Evolutionary conservation across 2,113 vertebrate genomes (phyloP), one percentile per base, ranked within the genome.

Genomic region (Microcebus lehilahytsara): DNA sequence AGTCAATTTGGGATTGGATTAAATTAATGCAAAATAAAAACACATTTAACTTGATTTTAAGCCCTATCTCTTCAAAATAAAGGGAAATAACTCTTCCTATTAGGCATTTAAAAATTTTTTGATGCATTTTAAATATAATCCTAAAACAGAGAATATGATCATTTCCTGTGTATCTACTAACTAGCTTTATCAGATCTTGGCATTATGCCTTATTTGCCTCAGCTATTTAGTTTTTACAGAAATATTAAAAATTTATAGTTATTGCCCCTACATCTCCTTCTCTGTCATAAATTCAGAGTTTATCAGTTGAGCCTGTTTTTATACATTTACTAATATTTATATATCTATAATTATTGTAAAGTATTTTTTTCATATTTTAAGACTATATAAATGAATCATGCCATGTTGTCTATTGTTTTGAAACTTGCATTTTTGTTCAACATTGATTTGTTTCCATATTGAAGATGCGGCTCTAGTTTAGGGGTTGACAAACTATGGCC

Each of bases 201-300:
- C 16, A 67, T 66, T 83, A 60, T 72, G 37, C 37, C 13, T 79
- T 90, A 83, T 40, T 94, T 83, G 40, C 42, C 62, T 96, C 51
- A 85, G 60, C 10, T 40, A 74, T 87, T 78, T 77, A 58, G 58
- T 88, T 93, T 75, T 94, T 81, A 91, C 91, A 56, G 32, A 94
- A 90, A 93, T 60, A 66, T 25, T 16, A 85, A 90, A 88, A 92
- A 37, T 14, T 91, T 88, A 62, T 5, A 84, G 23, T 85, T 93
- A n/a, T 62, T 92, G 12, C 20, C 25, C 25, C 19, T 74, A n/a
- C 1, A 53, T 89, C 11, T 80, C 53, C 17, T 88, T 62, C 12
- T 66, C 17, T 92, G 25, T 95, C 64, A 81, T 93, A 92, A 96
- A 90, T 84, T 89, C 51, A 95, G 66, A 96, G 51, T 93, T 87